Conservation (phyloP, 2,888 invertebrate genomes). For the Harpagoxenus sublaevis region DNA sequence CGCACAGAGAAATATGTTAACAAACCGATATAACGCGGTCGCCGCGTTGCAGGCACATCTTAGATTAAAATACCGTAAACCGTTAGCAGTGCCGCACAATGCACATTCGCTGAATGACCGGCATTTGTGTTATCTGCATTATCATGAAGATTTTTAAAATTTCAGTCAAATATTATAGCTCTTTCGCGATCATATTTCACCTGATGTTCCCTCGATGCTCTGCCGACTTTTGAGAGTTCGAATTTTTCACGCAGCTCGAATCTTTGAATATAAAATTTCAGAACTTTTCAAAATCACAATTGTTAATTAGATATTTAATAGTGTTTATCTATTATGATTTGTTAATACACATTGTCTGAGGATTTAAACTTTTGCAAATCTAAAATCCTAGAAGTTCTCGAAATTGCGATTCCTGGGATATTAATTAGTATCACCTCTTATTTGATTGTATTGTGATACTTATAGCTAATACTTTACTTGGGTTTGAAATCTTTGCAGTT, state of each 20-base stretch:
- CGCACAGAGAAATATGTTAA: constrained; percentile 63
- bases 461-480: neutral
- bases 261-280: no score
- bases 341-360: neutral
- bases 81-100: constrained; percentile 55
- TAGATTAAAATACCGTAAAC: constrained; percentile 45
- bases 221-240: neutral
- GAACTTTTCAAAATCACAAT: no score
- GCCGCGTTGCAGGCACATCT: constrained; percentile 54
- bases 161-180: no score
- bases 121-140: constrained; percentile 15
- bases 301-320: no score
- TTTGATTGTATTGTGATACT: neutral
- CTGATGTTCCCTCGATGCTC: no score
- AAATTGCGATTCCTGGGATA: neutral
- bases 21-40: constrained; percentile 66
- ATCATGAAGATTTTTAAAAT: neutral
- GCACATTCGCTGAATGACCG: neutral
- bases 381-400: neutral
- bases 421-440: neutral
- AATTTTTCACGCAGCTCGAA: neutral
- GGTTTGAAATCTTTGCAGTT: neutral
- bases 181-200: no score
- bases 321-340: neutral
- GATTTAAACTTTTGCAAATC: neutral